These are phyloP conservation scores for Nematostella vectensis DNA, from an alignment of 92 coral and sea anemone genomes.

Conservation along the genomic window DNA sequence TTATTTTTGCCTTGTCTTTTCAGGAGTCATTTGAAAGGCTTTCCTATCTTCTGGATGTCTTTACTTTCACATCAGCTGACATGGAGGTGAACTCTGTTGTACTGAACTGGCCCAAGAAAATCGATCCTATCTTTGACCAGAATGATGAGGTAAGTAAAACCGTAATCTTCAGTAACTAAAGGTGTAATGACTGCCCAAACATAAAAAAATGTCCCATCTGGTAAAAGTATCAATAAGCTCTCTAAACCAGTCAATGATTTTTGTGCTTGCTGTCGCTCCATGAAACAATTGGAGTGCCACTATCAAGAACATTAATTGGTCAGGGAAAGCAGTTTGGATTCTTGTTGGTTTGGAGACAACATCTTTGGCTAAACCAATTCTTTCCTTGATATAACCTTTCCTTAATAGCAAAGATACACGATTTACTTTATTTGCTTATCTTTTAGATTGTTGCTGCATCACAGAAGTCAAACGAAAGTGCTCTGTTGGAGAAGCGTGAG, in stretches of 20 bases:
- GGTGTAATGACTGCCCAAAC: not conserved
- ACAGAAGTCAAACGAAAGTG: conserved; percentile 90
- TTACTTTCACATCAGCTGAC: conserved; percentile 79
- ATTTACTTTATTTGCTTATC: not conserved
- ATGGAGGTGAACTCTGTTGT: conserved; percentile 80
- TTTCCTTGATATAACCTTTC: too few species aligned
- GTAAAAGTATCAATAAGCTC: not conserved
- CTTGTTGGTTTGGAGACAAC: too few species aligned
- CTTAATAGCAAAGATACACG: not conserved
- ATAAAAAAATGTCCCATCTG: not conserved
- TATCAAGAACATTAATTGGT: too few species aligned
- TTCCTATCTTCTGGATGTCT: conserved; percentile 80
- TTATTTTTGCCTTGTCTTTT: not conserved
- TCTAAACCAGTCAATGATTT: too few species aligned
- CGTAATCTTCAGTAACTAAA: too few species aligned
- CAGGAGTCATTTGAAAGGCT: conserved; percentile 40
- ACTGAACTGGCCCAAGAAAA: conserved; percentile 93
- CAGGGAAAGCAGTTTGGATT: too few species aligned
- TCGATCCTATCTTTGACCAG: conserved; percentile 89
- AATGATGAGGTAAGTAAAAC: conserved; percentile 97
- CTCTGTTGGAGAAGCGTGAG: conserved; percentile 89
- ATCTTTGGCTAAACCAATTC: too few species aligned
- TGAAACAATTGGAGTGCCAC: not conserved
- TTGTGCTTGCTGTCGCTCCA: too few species aligned
- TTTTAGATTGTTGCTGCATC: conserved; percentile 78